Base-by-base conservation (phyloP, 2,888 invertebrate species). In the Diaperis boleti region DNA sequence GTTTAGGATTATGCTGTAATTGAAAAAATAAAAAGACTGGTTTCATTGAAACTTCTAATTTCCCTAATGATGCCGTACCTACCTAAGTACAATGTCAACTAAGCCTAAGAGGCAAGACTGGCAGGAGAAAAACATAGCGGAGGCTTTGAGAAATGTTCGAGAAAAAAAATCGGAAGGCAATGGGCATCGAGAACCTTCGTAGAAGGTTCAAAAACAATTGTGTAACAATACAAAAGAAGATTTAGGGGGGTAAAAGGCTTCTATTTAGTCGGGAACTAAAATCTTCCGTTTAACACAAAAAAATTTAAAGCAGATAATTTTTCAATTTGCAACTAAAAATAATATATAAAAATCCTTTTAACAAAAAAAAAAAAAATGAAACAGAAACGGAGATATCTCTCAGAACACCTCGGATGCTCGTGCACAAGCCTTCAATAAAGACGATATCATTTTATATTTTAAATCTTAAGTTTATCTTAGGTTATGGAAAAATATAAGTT, bases 381-480 rank as follows among this genome's bases (percentile, higher is more conserved):
- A 18, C 31, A 11, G 14, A 50, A 50, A 4, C 31, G n/a, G 10
- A 37, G 14, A 39, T 39, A 59, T 45, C 4, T 52, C 50, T 13
- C 7, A 7, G 22, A 22, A 22, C 5, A 22, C 22, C 22, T 22
- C 22, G 7, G 47, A 4, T 56, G 39, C 63, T 35, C 50, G 63
- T 49, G 54, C 65, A 14, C 44, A 42, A 26, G 59, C 65, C 6
- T 67, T 60, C 29, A 63, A 65, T 33, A 50, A 56, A 50, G 26
- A 20, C 1, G 47, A 64, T 15, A 66, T 59, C 31, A 13, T 3
- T 17, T 15, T 26, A 10, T 62, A 59, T 62, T 66, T 66, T 44
- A 18, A 37, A 18, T 14, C 10, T n/a, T n/a, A n/a, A n/a, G n/a
- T 11, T 22, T 65, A 10, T 13, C 15, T 13, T 20, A 59, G 44